Base-by-base conservation (phyloP, 2,113 vertebrate species). In the Procavia capensis region DNA sequence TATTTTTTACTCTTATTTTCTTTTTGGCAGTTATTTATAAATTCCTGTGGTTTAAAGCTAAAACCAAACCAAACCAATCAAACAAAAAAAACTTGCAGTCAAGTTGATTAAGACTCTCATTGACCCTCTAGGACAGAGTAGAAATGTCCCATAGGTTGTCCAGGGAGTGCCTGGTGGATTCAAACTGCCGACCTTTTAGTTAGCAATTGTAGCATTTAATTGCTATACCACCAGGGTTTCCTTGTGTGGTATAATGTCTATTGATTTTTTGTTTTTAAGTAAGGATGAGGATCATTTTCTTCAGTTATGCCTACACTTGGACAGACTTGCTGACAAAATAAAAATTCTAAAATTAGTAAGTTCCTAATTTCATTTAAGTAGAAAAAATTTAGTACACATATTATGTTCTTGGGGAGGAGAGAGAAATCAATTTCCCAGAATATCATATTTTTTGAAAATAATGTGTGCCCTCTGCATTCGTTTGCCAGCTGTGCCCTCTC, bases 371-470 rank as follows among this genome's bases (percentile, higher is more conserved):
- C 47, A 91, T 39, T 29, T 43, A 95, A 80, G 9, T 76, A 47
- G 19, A 93, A 85, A 54, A 84, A 76, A 27, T 16, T 82, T 92
- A 81, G 19, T 89, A 83, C 66, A 3, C 14, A 80, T 85, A 57
- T 39, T 88, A 7, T 29, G 9, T 76, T 74, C 54, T 84, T 76
- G 92, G 43, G 92, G 1, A 3, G 27, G 20, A 88, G 36, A 81
- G 84, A 2, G 24, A 79, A 83, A 82, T 39, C 41, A 83, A 87
- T 85, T 92, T 59, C 82, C 47, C 80, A 80, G 96, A 96, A 78
- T 92, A 54, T 16, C 17, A 16, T 54, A 16, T 54, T 54, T 54
- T 54, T 54, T 54, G 50, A 11, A 54, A 54, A 50, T 16, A 54
- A 54, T 54, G 1, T 54, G 50, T 54, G 50, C 50, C 50, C 17